Conservation (phyloP, 2,797 vertebrate genomes). For the Sebastes paucispinis region DNA sequence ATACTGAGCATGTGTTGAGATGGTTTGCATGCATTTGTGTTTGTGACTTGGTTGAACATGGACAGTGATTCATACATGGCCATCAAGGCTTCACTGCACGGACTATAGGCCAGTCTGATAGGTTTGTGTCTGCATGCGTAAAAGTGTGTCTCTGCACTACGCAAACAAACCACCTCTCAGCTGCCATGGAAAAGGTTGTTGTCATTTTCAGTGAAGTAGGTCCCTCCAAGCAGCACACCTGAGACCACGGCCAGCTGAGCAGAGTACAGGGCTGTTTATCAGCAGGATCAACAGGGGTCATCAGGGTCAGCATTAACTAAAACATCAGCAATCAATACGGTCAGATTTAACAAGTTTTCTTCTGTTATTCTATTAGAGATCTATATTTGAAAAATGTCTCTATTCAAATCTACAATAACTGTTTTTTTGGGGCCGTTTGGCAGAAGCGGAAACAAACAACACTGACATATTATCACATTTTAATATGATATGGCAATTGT, state of each 20-base stretch:
- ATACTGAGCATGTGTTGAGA: neutral
- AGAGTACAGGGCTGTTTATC: neutral
- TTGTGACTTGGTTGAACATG: neutral
- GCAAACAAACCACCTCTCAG: slow-evolving; percentile 5
- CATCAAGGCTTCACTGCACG: neutral
- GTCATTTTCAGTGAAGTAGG: neutral
- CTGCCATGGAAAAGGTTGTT: neutral
- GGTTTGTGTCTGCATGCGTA: slow-evolving; percentile 1
- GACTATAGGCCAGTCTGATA: neutral
- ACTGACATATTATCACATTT: neutral
- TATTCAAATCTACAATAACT: neutral
- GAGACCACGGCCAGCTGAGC: neutral
- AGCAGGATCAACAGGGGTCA: neutral
- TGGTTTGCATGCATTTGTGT: slow-evolving; percentile 17
- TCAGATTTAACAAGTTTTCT: neutral
- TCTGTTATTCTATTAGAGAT: neutral
- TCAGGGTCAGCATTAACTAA: neutral
- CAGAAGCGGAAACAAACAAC: neutral
- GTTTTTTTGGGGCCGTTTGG: neutral
- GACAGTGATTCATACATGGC: neutral
- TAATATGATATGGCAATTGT: neutral
- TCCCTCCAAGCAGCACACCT: neutral
- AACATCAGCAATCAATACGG: neutral
- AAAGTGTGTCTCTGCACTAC: neutral
- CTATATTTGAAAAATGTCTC: neutral